These are phyloP conservation scores for Oxycera nigricornis DNA, from an alignment of 2,888 invertebrate genomes.

Conservation along the genomic window DNA sequence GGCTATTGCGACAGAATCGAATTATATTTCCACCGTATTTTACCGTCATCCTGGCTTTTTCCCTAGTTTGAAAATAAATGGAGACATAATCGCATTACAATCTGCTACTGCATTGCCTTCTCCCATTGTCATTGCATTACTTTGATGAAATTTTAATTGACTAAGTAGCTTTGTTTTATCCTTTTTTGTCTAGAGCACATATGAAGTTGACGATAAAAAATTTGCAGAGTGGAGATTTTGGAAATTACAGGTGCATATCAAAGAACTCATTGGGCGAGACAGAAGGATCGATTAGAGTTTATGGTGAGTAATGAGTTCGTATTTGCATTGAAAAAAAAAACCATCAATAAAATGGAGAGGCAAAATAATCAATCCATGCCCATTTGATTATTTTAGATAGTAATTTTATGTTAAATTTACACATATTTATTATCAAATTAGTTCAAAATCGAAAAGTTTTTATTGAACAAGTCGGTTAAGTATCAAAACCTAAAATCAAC, in stretches of 20 bases:
- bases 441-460: no score
- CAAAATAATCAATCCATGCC: no score
- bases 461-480: no score
- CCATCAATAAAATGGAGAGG: no score
- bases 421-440: no score
- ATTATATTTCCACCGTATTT: no score
- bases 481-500: no score
- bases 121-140: neutral
- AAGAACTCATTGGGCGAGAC: conserved; percentile 94
- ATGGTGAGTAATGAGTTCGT: conserved; percentile 77
- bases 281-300: conserved; percentile 89
- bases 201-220: conserved; percentile 89
- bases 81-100: neutral
- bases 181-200: conserved; percentile 72
- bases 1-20: no score
- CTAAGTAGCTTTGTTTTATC: neutral
- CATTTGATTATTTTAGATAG: no score
- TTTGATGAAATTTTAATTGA: neutral
- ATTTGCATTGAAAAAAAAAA: no score
- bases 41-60: no score
- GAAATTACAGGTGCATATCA: conserved; percentile 90
- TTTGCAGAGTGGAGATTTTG: conserved; percentile 84
- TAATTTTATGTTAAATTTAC: no score
- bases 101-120: neutral
- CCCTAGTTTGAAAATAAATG: neutral